Base-by-base conservation (phyloP, 2,113 vertebrate species). In the Nematolebias whitei region DNA sequence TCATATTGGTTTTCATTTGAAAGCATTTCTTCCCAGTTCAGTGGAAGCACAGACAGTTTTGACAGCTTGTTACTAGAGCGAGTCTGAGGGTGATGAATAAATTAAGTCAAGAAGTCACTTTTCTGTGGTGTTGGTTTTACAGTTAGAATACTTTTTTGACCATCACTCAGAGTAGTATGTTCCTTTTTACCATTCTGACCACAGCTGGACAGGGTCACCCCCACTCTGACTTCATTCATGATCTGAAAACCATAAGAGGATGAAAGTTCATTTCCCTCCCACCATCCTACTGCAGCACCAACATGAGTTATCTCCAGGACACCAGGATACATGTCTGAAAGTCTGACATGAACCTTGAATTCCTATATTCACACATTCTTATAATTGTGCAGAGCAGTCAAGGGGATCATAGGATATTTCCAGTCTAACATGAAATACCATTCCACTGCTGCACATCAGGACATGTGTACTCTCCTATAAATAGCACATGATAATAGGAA, bases 381-480 rank as follows among this genome's bases (percentile, higher is more conserved):
- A 32, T 13, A 57, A 53, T 18, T 56, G 39, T 49, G 44, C 24
- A 44, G 32, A 65, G 29, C 13, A 20, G 43, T 44, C 55, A 61
- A 72, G 43, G 68, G 51, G 55, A 69, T 49, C 62, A 61, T 12
- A 39, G 47, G 44, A 44, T 56, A 55, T 53, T 32, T 54, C 47
- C 49, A 53, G 26, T 41, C 35, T 16, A 18, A 50, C 49, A 64
- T 45, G 63, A 75, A 16, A 51, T 69, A 23, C 54, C 38, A 41
- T 61, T 65, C 22, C 53, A 57, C 51, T 7, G 6, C 59, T 63
- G 56, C 56, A 78, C 68, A 79, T 60, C 60, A 57, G 66, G 63
- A 82, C 64, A 45, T 16, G 63, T 71, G 74, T 71, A 47, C 60
- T 80, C 67, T 70, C 56, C 64, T 93, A 90, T 89, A 88, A 87